Percentiles rank a stretch among this genome's conserved stretches.
phyloP scores from a whole-genome alignment of 2,888 invertebrate genomes.

The Cyclophora albipunctata region DNA sequence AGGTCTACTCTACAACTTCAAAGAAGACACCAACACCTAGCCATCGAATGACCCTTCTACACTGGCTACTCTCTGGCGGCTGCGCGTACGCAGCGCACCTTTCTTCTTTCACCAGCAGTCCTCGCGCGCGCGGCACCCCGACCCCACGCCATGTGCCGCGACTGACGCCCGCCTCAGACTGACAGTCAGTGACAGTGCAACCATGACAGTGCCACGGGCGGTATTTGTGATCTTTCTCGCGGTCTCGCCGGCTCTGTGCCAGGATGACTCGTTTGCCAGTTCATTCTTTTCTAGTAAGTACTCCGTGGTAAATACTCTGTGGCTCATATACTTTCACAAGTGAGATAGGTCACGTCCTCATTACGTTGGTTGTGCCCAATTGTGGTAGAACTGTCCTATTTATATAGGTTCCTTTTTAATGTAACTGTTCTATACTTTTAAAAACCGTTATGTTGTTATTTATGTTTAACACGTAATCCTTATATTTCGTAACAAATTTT shows the following conservation, averaged over 20 bases:
- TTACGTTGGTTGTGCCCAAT: too few relatives aligned
- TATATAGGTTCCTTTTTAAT: too few relatives aligned
- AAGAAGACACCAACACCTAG: not conserved
- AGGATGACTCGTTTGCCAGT: slow-evolving; percentile 87
- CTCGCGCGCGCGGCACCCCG: slow-evolving; percentile 1
- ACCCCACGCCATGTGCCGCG: slow-evolving; percentile 36
- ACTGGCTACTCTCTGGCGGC: slow-evolving; percentile 14
- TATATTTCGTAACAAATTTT: too few relatives aligned
- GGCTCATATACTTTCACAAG: slow-evolving; percentile 3
- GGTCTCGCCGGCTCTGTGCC: slow-evolving; percentile 38
- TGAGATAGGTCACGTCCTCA: not conserved
- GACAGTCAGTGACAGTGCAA: slow-evolving; percentile 32
- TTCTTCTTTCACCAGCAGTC: slow-evolving; percentile 53
- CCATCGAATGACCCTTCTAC: slow-evolving; percentile 10
- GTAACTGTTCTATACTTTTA: too few relatives aligned
- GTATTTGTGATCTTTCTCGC: slow-evolving; percentile 34
- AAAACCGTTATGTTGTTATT: too few relatives aligned
- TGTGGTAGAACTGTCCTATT: too few relatives aligned
- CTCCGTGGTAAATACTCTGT: not conserved
- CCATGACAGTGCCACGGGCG: slow-evolving; percentile 45
- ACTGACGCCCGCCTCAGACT: slow-evolving; percentile 33
- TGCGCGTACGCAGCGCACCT: slow-evolving; percentile 36
- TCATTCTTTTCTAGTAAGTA: slow-evolving; percentile 86
- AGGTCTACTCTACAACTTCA: not conserved
- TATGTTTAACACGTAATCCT: too few relatives aligned